A percentile compares a stretch with the other conserved stretches of the same genome.
These are phyloP conservation scores for Istiophorus platypterus DNA, from an alignment of 2,113 vertebrate genomes.

Conservation along the genomic window DNA sequence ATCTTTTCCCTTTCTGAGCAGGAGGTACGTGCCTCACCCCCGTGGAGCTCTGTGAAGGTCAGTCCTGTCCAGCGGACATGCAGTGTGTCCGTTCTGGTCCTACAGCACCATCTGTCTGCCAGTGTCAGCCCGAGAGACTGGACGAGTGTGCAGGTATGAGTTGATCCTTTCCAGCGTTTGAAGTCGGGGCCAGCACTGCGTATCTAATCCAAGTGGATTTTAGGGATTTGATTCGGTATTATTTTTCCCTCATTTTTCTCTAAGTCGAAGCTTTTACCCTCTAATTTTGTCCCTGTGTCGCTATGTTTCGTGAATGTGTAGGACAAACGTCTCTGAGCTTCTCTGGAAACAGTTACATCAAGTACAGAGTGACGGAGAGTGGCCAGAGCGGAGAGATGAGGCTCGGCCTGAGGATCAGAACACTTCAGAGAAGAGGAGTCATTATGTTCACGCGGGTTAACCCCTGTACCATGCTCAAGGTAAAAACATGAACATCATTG, in stretches of 20 bases:
- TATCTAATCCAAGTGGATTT: background rate
- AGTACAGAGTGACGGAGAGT: constrained; percentile 92
- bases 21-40: constrained; percentile 90
- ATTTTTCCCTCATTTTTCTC: no score
- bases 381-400: constrained; percentile 91
- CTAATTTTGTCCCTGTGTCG: background rate
- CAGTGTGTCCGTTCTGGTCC: constrained; percentile 92
- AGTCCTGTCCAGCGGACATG: constrained; percentile 95
- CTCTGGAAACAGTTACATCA: constrained; percentile 97
- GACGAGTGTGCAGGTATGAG: constrained; percentile 92
- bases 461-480: constrained; percentile 97
- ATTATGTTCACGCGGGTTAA: constrained; percentile 96
- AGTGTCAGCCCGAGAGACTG: constrained; percentile 92
- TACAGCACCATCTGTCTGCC: constrained; percentile 93
- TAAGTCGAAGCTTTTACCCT: background rate
- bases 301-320: constrained; percentile 61
- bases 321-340: constrained; percentile 96
- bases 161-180: background rate
- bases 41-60: constrained; percentile 91
- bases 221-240: background rate
- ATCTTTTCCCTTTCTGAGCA: constrained; percentile 62
- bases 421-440: constrained; percentile 94
- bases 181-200: background rate
- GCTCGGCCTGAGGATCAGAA: constrained; percentile 92
- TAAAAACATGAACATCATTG: constrained; percentile 57